Base-by-base conservation (phyloP, 2,888 invertebrate genomes). In the Boloria euphrosyne region DNA sequence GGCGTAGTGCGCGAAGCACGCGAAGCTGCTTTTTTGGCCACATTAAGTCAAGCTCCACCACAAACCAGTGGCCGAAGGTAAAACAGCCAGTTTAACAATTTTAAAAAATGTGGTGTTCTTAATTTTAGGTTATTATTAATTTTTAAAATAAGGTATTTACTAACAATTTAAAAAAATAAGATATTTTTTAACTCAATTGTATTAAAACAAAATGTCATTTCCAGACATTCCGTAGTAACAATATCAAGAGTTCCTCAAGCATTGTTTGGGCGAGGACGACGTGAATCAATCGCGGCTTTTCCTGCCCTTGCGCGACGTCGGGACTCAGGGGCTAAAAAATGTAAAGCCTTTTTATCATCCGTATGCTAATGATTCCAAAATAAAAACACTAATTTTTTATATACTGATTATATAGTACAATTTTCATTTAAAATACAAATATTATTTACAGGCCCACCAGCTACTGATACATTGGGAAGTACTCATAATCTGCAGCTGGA, bases 401-500 rank as follows among this genome's bases (percentile, higher is more conserved):
- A 4, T n/a, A n/a, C n/a, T n/a, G n/a, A n/a, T 53, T 0, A 22
- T 22, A 22, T 22, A 22, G 3, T 22, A 17, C 46, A 44, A 13
- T 1, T 49, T 16, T 50, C 55, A 55, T 31, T 31, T 46, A 44
- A 22, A 38, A 62, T 52, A 13, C 55, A 38, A 43, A 43, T 27
- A 31, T 22, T 67, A 55, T 66, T 75, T 75, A 60, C 89, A 79
- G 95, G 96, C 73, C 95, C 96, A 59, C 95, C 96, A 57, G 94
- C 96, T 51, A 95, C 95, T 59, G 95, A 95, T 77, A 84, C 87
- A 0, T 92, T 95, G 51, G 96, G 96, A 63, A 96, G 96, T 84
- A 95, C 95, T 51, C 97, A 97, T 83, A 97, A 97, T 80, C 92
- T 97, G 7, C 96, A 96, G 81, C 87, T 97, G 75, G 97, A 97